phyloP scores from a whole-genome alignment of 2,888 invertebrate species.

The Leptopilina syphax region DNA sequence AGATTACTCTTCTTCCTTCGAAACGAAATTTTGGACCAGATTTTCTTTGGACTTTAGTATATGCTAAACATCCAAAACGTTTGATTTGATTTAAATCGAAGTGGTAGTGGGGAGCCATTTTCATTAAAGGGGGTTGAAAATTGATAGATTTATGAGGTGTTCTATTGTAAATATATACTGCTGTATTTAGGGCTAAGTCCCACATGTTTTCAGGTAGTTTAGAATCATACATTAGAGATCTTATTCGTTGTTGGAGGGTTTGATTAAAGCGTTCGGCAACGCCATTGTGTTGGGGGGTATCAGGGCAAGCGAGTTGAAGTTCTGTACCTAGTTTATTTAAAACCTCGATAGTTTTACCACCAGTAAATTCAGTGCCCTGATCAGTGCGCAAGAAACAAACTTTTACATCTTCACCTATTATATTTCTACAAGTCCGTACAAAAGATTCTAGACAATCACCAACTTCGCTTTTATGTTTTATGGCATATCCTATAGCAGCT shows the following conservation, averaged over 20 bases:
- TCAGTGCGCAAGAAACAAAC: constrained; percentile 29
- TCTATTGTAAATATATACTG: constrained; percentile 56
- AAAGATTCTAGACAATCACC: constrained; percentile 38
- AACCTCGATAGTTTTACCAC: constrained; percentile 16
- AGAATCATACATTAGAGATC: constrained; percentile 49
- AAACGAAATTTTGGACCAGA: constrained; percentile 49
- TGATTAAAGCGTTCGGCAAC: constrained; percentile 51
- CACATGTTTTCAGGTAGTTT: constrained; percentile 54
- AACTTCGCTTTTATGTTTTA: constrained; percentile 51
- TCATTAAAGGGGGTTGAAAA: constrained; percentile 44
- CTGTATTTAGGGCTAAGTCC: constrained; percentile 54
- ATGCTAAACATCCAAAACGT: constrained; percentile 9
- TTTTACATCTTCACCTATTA: constrained; percentile 34
- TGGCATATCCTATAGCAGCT: constrained; percentile 52
- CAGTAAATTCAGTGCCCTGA: constrained; percentile 41
- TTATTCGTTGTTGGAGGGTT: constrained; percentile 48
- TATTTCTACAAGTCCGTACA: constrained; percentile 31
- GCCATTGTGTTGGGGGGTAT: constrained; percentile 54
- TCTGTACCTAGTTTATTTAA: constrained; percentile 35
- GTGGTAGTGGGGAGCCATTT: constrained; percentile 45
- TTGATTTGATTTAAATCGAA: constrained; percentile 42
- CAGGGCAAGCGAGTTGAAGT: constrained; percentile 34
- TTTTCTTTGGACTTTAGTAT: constrained; percentile 47
- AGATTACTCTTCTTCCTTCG: constrained; percentile 42
- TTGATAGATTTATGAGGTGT: constrained; percentile 49